Evolutionary conservation across 2,888 invertebrate genomes (phyloP), one percentile per base, ranked within the genome.

Genomic region (Syrista parreyssii): DNA sequence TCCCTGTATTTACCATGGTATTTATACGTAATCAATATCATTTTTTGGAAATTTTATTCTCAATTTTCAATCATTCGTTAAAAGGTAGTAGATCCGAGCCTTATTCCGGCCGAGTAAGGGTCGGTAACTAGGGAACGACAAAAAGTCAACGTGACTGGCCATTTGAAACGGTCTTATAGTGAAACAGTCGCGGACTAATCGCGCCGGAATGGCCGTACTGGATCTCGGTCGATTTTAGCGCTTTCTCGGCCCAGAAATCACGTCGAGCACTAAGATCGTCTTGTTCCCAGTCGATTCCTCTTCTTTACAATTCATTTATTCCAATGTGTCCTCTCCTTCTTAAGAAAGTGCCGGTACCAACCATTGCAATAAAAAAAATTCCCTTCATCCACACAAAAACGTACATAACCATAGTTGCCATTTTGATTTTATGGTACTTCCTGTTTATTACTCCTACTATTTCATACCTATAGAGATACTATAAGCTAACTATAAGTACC

Each of bases 161-260:
- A 55, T 15, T 55, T 9, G 23, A 55, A 23, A 55, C 55, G 55
- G 55, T 55, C 23, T 55, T 23, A 55, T 23, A 55, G 23, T 23
- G 55, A 55, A 55, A 55, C 9, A 55, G 55, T 55, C 55, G 55
- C 55, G 55, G 23, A 55, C 23, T 55, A 55, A 55, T 55, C 55
- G 55, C 23, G 55, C 55, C 55, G 23, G 55, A 55, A 55, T 55
- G 55, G 55, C 23, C 78, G 78, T 79, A 33, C 71, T 33, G 79
- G 80, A 78, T 81, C 80, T 80, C 81, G 78, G 77, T 74, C 78
- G 74, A 86, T 87, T 87, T 88, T 87, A 85, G 82, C 86, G 85
- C 86, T 87, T 86, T 86, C 87, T 79, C 84, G 88, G 84, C 87
- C 87, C 84, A 88, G 87, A 88, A 88, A 88, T 86, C 79, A 77